Evolutionary conservation across 1,140 invertebrate genomes (phyloP).

Genomic region (Carposina sasakii): DNA sequence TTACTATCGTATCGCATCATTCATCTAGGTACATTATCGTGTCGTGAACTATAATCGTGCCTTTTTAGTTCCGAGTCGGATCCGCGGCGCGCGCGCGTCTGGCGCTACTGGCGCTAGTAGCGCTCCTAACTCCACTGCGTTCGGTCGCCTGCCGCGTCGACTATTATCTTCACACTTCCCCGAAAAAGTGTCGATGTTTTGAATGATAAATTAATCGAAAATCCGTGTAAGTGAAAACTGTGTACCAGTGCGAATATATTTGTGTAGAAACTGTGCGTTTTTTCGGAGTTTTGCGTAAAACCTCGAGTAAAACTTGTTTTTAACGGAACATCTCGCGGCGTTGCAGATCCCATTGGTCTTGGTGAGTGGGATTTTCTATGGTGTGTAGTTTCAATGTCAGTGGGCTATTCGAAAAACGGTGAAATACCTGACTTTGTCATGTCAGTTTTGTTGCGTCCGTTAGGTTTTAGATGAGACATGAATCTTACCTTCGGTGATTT

Average conservation of each 20-base stretch:
- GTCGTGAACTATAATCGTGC: neutral
- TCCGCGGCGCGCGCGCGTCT: constrained; percentile 17
- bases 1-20: too few relatives aligned
- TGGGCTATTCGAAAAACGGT: too few relatives aligned
- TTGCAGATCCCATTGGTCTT: constrained; percentile 35
- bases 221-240: constrained; percentile 40
- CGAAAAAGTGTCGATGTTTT: constrained; percentile 47
- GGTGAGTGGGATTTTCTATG: constrained; percentile 48
- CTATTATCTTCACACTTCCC: constrained; percentile 36
- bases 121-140: constrained; percentile 18
- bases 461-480: too few relatives aligned
- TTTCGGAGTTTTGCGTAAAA: constrained; percentile 48
- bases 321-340: constrained; percentile 34
- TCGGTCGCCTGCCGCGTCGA: constrained; percentile 25
- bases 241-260: constrained; percentile 24
- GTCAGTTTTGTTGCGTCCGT: too few relatives aligned
- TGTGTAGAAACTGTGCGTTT: constrained; percentile 30
- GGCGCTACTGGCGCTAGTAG: constrained; percentile 40
- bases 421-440: too few relatives aligned
- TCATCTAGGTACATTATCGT: too few relatives aligned
- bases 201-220: constrained; percentile 18
- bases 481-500: too few relatives aligned
- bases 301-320: constrained; percentile 37
- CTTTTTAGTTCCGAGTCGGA: constrained; percentile 24
- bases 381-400: constrained; percentile 40